Conservation (phyloP, 1,140 invertebrate genomes). For the Lamellibrachia luymesi region DNA sequence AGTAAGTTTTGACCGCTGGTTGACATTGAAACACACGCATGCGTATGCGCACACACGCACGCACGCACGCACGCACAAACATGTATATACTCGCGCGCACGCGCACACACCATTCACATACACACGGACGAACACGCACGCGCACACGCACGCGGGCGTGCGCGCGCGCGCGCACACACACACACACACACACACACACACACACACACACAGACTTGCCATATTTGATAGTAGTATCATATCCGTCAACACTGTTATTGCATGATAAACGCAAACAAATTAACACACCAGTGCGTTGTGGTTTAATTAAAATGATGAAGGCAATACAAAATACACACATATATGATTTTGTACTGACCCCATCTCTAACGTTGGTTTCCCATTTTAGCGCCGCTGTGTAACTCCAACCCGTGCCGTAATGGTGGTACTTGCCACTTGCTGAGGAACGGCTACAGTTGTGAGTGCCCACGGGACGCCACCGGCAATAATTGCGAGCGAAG, state of each 20-base stretch:
- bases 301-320: too few relatives aligned
- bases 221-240: too few relatives aligned
- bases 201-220: too few relatives aligned
- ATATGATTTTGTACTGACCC: too few relatives aligned
- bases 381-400: slow-evolving; percentile 64
- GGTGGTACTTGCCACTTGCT: slow-evolving; percentile 82
- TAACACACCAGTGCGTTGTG: too few relatives aligned
- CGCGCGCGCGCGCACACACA: too few relatives aligned
- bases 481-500: slow-evolving; percentile 67
- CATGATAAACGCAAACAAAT: too few relatives aligned
- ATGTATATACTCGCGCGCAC: background rate
- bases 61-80: background rate
- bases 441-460: slow-evolving; percentile 88
- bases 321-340: too few relatives aligned
- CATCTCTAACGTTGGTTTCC: slow-evolving; percentile 65
- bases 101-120: background rate
- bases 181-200: too few relatives aligned
- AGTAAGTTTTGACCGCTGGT: slow-evolving; percentile 5
- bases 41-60: background rate
- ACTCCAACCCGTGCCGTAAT: slow-evolving; percentile 78
- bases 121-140: background rate
- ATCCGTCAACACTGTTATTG: too few relatives aligned
- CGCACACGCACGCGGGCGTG: too few relatives aligned
- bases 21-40: too few relatives aligned
- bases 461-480: slow-evolving; percentile 65